Evolutionary conservation across 1,140 invertebrate species (phyloP).

Genomic region (Listronotus oregonensis): DNA sequence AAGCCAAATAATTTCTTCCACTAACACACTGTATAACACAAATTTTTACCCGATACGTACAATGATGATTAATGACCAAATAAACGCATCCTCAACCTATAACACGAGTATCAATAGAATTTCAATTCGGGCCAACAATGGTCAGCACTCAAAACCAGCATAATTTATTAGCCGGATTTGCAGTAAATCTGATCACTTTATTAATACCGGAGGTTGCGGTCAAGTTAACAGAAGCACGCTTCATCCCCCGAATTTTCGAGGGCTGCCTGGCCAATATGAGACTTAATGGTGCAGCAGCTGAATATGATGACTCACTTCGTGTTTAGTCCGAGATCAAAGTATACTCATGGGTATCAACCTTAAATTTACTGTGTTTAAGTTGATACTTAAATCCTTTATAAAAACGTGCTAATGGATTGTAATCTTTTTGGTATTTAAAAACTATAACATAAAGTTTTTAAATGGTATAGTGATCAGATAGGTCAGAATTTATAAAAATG

Average conservation of each 20-base stretch:
- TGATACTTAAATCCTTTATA: too few relatives aligned
- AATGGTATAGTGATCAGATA: too few relatives aligned
- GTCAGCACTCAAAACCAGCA: slow-evolving; percentile 20
- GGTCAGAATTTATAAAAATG: too few relatives aligned
- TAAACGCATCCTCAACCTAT: slow-evolving; percentile 18
- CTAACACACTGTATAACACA: too few relatives aligned
- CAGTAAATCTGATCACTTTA: slow-evolving; percentile 39
- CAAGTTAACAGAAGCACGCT: slow-evolving; percentile 35
- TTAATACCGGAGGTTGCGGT: slow-evolving; percentile 40
- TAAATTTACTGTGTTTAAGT: too few relatives aligned
- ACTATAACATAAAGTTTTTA: too few relatives aligned
- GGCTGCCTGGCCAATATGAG: slow-evolving; percentile 10
- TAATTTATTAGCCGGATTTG: slow-evolving; percentile 34
- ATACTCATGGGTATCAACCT: slow-evolving; percentile 2
- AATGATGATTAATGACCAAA: slow-evolving; percentile 23
- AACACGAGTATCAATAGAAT: slow-evolving; percentile 20
- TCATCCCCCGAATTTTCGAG: slow-evolving; percentile 14
- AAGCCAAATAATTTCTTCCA: too few relatives aligned
- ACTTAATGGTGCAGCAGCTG: slow-evolving; percentile 35
- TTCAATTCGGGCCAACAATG: slow-evolving; percentile 23
- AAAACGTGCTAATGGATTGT: too few relatives aligned
- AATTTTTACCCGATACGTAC: not conserved
- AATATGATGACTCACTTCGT: slow-evolving; percentile 43
- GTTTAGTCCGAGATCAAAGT: slow-evolving; percentile 29
- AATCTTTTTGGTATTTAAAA: too few relatives aligned